Evolutionary conservation across 2,113 vertebrate species (phyloP).

Genomic region (Oceanites oceanicus): DNA sequence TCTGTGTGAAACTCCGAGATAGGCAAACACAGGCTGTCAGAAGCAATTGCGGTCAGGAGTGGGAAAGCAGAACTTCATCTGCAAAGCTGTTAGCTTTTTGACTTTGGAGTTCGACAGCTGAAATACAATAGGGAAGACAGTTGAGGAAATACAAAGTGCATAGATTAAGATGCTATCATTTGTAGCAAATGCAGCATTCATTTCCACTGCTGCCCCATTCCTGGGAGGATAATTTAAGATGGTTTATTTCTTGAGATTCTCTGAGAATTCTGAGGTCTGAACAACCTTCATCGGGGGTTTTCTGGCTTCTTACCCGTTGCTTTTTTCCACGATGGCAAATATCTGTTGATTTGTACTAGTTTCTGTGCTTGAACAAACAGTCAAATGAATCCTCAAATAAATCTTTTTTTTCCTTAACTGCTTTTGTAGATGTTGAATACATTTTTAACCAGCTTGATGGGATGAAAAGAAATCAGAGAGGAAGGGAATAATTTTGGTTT

Average conservation of each 20-base stretch:
- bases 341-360: neutral
- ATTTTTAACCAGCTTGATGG: neutral
- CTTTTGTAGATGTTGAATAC: neutral
- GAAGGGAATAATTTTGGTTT: neutral
- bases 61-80: neutral
- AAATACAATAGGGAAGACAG: neutral
- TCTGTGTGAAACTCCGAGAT: neutral
- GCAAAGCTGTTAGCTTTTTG: neutral
- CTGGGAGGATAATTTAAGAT: neutral
- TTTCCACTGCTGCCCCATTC: neutral
- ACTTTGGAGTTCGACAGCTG: neutral
- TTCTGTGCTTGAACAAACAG: neutral
- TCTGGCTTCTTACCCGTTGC: rapidly evolving
- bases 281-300: neutral
- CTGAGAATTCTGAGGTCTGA: neutral
- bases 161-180: neutral
- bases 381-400: neutral
- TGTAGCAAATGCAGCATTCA: neutral
- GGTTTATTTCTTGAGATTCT: neutral
- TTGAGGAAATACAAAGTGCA: neutral
- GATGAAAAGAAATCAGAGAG: neutral
- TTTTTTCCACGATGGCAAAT: neutral
- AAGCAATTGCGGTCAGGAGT: neutral
- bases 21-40: neutral
- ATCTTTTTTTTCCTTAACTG: neutral